phyloP scores from a whole-genome alignment of 2,797 vertebrate species.

The Chelmon rostratus region DNA sequence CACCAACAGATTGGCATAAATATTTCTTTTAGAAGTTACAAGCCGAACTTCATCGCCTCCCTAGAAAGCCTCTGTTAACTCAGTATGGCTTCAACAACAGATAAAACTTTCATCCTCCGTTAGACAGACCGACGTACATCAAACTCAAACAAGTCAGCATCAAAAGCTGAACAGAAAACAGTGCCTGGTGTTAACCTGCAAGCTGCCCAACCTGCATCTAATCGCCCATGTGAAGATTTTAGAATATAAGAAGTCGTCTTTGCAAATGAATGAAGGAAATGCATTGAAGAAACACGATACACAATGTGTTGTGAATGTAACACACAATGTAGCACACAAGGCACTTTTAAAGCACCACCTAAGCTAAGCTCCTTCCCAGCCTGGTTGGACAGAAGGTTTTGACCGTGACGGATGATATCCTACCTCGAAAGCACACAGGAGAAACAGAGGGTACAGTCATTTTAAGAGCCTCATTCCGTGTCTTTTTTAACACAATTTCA shows the following conservation, averaged over 20 bases:
- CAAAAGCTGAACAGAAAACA: neutral
- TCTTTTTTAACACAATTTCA: neutral
- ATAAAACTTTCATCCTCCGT: slow-evolving; percentile 6
- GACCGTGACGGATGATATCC: neutral
- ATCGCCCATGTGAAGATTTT: too few species aligned
- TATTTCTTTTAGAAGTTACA: slow-evolving; percentile 24
- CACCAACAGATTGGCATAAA: neutral
- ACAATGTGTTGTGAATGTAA: neutral
- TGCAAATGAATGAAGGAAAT: too few species aligned
- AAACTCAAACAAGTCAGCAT: neutral
- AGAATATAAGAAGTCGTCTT: too few species aligned
- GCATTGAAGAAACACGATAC: too few species aligned
- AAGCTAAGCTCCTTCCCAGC: neutral
- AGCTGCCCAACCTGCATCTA: too few species aligned
- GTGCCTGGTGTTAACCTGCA: neutral
- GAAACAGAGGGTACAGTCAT: neutral
- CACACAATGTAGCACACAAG: neutral
- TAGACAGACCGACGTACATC: neutral
- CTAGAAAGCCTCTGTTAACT: neutral
- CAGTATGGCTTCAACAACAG: neutral
- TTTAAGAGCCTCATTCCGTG: neutral
- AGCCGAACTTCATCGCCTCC: neutral
- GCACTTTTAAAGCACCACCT: neutral
- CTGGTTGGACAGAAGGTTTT: neutral
- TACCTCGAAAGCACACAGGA: too few species aligned